Evolutionary conservation across 2,888 invertebrate genomes (phyloP).

Genomic region (Parthenolecanium corni): DNA sequence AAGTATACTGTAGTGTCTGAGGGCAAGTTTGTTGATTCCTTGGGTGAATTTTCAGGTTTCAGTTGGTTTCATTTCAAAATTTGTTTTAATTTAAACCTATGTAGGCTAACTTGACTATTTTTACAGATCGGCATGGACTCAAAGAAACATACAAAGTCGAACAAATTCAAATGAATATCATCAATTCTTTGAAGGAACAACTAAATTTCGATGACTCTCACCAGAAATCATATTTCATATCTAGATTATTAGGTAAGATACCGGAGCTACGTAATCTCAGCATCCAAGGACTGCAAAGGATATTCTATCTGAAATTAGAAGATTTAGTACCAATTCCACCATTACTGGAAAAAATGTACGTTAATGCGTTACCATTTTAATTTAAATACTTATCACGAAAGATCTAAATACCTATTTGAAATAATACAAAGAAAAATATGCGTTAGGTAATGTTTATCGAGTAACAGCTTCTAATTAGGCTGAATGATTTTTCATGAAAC

Average conservation of each 20-base stretch:
- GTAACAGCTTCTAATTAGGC: too few species aligned
- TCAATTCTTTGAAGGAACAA: constrained; percentile 88
- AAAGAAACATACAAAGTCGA: constrained; percentile 87
- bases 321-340: constrained; percentile 85
- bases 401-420: not conserved
- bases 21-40: too few species aligned
- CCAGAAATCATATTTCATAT: constrained; percentile 86
- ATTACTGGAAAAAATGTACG: constrained; percentile 89
- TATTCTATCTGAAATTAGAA: constrained; percentile 86
- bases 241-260: constrained; percentile 78
- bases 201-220: constrained; percentile 86
- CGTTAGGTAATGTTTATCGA: too few species aligned
- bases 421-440: too few species aligned
- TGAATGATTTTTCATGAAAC: too few species aligned
- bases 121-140: constrained; percentile 78
- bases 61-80: too few species aligned
- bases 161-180: constrained; percentile 91
- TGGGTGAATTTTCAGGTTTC: too few species aligned
- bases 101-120: too few species aligned
- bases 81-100: too few species aligned
- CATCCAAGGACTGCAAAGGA: constrained; percentile 84
- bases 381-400: not conserved
- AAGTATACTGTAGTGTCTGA: too few species aligned
- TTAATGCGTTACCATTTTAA: constrained; percentile 85
- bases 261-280: constrained; percentile 86